Evolutionary conservation across 2,888 invertebrate species (phyloP).

Genomic region (Polydesmus complanatus): DNA sequence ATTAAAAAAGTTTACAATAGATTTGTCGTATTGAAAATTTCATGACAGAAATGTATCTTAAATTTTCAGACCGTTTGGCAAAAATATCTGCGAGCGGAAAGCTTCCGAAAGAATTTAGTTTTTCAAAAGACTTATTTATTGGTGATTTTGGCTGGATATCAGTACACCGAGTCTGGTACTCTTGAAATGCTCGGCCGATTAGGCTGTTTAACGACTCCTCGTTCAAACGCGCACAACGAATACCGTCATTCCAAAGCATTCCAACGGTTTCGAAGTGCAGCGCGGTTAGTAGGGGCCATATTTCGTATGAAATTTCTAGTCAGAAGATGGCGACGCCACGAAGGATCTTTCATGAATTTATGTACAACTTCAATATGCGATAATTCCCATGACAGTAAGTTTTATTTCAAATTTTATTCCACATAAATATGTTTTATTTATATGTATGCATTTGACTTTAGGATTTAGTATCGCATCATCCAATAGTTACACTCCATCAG

Average conservation of each 20-base stretch:
- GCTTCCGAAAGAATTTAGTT: conserved; percentile 69
- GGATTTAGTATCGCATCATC: not conserved
- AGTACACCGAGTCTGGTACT: conserved; percentile 38
- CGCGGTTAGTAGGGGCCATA: conserved; percentile 43
- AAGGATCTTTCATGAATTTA: conserved; percentile 27
- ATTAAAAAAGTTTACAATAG: no score
- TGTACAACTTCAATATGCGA: not conserved
- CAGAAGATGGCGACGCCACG: conserved; percentile 46
- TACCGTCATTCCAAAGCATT: conserved; percentile 1
- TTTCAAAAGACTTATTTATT: conserved; percentile 83
- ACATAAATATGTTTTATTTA: not conserved
- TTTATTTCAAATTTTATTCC: not conserved
- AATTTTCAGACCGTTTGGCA: conserved; percentile 21
- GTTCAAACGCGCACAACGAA: not conserved
- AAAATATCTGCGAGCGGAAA: conserved; percentile 62
- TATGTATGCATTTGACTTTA: not conserved
- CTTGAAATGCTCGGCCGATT: conserved; percentile 33
- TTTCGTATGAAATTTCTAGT: conserved; percentile 52
- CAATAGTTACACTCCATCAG: not conserved
- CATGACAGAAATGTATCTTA: not conserved
- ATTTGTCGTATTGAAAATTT: no score
- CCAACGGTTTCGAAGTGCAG: conserved; percentile 39
- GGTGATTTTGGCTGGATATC: conserved; percentile 48
- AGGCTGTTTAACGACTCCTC: conserved; percentile 25
- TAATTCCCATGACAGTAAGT: not conserved